These are phyloP conservation scores for Drosophila carrolli DNA, from an alignment of 1,140 invertebrate genomes.

Conservation along the genomic window DNA sequence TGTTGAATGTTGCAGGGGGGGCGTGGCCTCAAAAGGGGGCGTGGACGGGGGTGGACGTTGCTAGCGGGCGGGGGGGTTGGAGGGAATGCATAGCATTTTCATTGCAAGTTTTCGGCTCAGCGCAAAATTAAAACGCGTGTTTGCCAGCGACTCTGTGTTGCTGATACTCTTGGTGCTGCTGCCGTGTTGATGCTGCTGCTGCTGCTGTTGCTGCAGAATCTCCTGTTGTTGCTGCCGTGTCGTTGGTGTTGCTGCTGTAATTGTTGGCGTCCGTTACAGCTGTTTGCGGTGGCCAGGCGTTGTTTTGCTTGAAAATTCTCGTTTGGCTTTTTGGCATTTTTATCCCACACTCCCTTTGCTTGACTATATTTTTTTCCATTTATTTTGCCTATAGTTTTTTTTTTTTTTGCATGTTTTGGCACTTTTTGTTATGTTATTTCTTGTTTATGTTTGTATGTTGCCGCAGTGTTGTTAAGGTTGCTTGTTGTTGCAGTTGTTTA, in stretches of 20 bases:
- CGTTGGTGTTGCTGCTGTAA: conserved; percentile 7
- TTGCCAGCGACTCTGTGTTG: conserved; percentile 34
- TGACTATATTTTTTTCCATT: too few relatives aligned
- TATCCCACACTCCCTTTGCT: conserved; percentile 24
- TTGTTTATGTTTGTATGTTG: conserved; percentile 36
- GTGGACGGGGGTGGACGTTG: background rate
- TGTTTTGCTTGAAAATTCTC: conserved; percentile 77
- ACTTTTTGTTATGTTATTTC: conserved; percentile 24
- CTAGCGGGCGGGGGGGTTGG: background rate
- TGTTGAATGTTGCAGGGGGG: conserved; percentile 19
- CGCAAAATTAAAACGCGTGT: conserved; percentile 76
- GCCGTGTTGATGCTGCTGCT: conserved; percentile 5
- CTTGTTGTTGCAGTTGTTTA: conserved; percentile 59
- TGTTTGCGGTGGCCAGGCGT: conserved; percentile 72
- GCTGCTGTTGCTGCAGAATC: conserved; percentile 5
- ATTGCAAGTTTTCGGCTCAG: conserved; percentile 56
- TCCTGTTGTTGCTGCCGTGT: conserved; percentile 12
- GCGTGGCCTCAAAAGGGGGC: background rate
- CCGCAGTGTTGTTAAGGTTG: conserved; percentile 36
- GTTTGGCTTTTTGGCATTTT: conserved; percentile 73
- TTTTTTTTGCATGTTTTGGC: conserved; percentile 21
- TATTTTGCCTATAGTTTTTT: background rate
- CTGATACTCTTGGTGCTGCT: conserved; percentile 10
- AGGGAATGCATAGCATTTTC: conserved; percentile 48
- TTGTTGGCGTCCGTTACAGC: conserved; percentile 61